A percentile compares a stretch with the other conserved stretches of the same genome.
Conservation (phyloP, 2,113 vertebrate genomes). For the Apistogramma diplotaenia region DNA sequence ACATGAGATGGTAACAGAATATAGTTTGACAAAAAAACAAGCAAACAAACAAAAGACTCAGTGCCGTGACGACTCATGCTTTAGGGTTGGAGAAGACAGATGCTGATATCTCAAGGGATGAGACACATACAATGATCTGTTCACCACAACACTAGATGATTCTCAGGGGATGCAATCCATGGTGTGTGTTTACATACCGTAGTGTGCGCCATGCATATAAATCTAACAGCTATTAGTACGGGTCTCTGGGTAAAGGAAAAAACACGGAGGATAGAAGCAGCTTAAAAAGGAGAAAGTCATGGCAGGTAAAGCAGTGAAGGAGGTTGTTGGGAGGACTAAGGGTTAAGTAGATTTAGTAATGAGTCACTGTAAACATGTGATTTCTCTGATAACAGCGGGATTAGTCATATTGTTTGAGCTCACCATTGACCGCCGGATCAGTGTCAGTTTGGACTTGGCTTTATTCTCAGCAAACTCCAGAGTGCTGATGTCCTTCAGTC, state of each 20-base stretch:
- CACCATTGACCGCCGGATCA: constrained; percentile 96
- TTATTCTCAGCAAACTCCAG: constrained; percentile 97
- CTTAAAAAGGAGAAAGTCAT: constrained; percentile 22
- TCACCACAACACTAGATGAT: constrained; percentile 39
- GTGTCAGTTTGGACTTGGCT: constrained; percentile 91
- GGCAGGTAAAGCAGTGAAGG: not conserved
- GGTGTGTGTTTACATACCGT: constrained; percentile 87
- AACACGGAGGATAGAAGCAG: constrained; percentile 65
- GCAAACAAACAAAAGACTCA: not conserved
- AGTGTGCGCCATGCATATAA: constrained; percentile 92
- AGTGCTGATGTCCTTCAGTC: constrained; percentile 96
- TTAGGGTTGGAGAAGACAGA: constrained; percentile 8
- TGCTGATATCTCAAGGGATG: not conserved
- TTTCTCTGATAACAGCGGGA: not conserved
- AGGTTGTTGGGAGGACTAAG: not conserved
- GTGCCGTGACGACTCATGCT: constrained; percentile 21
- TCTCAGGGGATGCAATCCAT: not conserved
- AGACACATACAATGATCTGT: constrained; percentile 11
- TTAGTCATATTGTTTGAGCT: constrained; percentile 49
- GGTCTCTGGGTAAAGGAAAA: constrained; percentile 92
- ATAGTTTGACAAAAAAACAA: not conserved
- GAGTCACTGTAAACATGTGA: not conserved
- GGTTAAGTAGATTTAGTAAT: not conserved
- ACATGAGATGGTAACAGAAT: not conserved
- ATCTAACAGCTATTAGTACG: constrained; percentile 96